Conservation (phyloP, 2,888 invertebrate genomes). For the Myathropa florea region DNA sequence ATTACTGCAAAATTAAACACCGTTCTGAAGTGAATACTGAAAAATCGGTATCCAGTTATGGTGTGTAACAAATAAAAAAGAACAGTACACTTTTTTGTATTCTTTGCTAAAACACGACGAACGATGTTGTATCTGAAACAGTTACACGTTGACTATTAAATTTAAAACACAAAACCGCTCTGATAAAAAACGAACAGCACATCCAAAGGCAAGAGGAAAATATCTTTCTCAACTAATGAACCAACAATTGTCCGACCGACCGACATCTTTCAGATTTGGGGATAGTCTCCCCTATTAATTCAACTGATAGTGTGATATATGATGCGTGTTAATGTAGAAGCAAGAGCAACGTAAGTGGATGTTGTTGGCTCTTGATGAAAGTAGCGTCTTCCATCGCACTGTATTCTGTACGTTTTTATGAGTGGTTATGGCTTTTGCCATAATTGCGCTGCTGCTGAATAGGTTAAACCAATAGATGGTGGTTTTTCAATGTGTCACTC, state of each 20-base stretch:
- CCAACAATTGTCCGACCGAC: constrained; percentile 48
- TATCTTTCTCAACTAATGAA: constrained; percentile 21
- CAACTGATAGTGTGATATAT: constrained; percentile 59
- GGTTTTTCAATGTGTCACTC: constrained; percentile 27
- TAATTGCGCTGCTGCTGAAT: constrained; percentile 53
- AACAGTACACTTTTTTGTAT: constrained; percentile 20
- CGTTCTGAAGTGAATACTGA: constrained; percentile 47
- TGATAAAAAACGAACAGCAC: constrained; percentile 23
- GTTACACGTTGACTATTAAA: constrained; percentile 32
- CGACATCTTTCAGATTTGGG: constrained; percentile 62
- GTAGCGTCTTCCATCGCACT: constrained; percentile 52
- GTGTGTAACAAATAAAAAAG: background rate
- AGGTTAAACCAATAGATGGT: constrained; percentile 19
- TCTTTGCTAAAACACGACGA: constrained; percentile 15
- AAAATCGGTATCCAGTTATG: constrained; percentile 58
- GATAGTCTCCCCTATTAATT: constrained; percentile 66
- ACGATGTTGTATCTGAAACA: constrained; percentile 43
- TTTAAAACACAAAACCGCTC: background rate
- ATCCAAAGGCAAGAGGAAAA: background rate
- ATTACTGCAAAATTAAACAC: constrained; percentile 12
- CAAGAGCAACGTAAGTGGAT: constrained; percentile 59
- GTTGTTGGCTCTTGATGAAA: constrained; percentile 53
- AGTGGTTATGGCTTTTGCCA: constrained; percentile 62
- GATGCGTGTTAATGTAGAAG: constrained; percentile 48
- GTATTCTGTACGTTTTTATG: constrained; percentile 53